Conservation (phyloP, 2,113 vertebrate species). For the Prionailurus viverrinus region DNA sequence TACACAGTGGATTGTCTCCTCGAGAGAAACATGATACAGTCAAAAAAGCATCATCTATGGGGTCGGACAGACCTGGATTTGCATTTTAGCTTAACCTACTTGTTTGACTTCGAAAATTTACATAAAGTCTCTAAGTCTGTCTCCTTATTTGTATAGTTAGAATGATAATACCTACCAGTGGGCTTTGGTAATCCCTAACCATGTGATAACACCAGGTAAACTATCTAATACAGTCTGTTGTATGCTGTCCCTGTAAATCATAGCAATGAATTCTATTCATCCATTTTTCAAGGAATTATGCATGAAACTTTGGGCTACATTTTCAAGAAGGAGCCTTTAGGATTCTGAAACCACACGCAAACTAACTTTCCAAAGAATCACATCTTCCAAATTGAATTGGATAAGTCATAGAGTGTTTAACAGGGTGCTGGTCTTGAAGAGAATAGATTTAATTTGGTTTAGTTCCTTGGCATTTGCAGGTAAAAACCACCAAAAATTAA, state of each 20-base stretch:
- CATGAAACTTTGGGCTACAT: neutral
- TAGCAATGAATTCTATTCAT: conserved; percentile 17
- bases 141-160: neutral
- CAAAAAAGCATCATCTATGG: neutral
- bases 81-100: neutral
- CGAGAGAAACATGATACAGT: neutral
- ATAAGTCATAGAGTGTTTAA: conserved; percentile 72
- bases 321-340: conserved; percentile 47
- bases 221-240: neutral
- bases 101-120: neutral
- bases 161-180: neutral
- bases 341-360: conserved; percentile 58
- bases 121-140: conserved; percentile 20
- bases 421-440: conserved; percentile 65
- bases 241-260: neutral
- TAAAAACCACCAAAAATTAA: conserved; percentile 88
- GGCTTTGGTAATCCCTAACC: neutral
- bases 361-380: conserved; percentile 55
- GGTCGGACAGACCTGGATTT: neutral
- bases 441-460: conserved; percentile 83
- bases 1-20: neutral
- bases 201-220: conserved; percentile 15
- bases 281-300: neutral
- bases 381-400: conserved; percentile 79
- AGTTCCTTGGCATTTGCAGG: conserved; percentile 79